Evolutionary conservation across 2,888 invertebrate species (phyloP), one percentile per base, ranked within the genome.

Genomic region (Dynastes grantii): DNA sequence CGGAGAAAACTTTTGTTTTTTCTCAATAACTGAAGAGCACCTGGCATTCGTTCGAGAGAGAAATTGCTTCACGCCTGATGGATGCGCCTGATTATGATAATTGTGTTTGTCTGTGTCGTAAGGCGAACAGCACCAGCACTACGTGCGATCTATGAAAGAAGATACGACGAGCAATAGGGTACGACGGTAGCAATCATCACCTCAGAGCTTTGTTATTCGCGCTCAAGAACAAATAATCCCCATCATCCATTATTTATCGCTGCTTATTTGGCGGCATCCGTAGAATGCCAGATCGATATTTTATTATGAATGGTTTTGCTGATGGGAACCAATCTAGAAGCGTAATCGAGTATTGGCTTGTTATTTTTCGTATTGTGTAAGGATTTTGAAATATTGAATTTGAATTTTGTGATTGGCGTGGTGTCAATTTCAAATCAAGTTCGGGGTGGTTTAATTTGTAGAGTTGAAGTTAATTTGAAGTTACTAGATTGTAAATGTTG

Each of bases 51-150:
- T 4, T 45, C 40, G 40, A 75, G 73, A 61, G 73, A 75, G 22
- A 75, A 75, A 75, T 75, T 61, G 55, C 45, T 75, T 75, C 45
- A 75, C 45, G 73, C 73, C 45, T 61, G 73, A 75, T 45, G 27
- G 73, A 75, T 49, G 61, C 16, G 29, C 61, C 45, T 75, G 73
- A 63, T 75, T 75, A 75, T 75, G 73, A 61, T 75, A 75, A 75
- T 75, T 61, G 61, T 75, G 61, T 61, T 61, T 63, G 58, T 58
- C 73, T 73, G 73, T 58, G 53, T 13, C 9, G 6, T 6, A 68
- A 49, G 8, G 16, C 11, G 11, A 27, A 27, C 32, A 63, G 63
- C 32, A 2, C 5, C 11, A 45, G 9, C 11, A 8, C 13, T 29
- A 63, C 61, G 11, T 27, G 22, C 32, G 8, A 63, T 32, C 63